Base-by-base conservation (phyloP, 2,888 invertebrate genomes). In the Eupelmus urozonus region DNA sequence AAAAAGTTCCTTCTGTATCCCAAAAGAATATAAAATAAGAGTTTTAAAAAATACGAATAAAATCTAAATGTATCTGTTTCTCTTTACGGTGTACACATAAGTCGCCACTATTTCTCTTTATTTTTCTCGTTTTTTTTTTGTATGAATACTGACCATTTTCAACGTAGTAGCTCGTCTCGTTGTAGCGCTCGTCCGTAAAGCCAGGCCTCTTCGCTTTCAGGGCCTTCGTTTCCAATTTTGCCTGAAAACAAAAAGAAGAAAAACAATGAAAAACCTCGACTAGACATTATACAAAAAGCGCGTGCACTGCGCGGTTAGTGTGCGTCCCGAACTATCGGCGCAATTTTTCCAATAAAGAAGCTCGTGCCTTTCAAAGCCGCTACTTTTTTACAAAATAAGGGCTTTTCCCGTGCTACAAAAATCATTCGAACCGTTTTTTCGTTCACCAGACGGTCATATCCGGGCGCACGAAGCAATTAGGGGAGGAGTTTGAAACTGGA, bases 121-220 rank as follows among this genome's bases (percentile, higher is more conserved):
- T n/a, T n/a, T n/a, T n/a, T n/a, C n/a, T n/a, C n/a, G n/a, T n/a
- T n/a, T n/a, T n/a, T n/a, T n/a, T n/a, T n/a, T n/a, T n/a, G n/a
- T n/a, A n/a, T n/a, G n/a, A 34, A 78, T 83, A 91, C 93, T 93
- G 90, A 97, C 97, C 96, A 92, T 97, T 97, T 92, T 98, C 97
- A 87, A 96, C 95, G 91, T 97, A 97, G 91, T 97, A 98, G 74
- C 97, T 96, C 23, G 97, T 97, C 91, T 97, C 97, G 91, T 96
- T 96, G 92, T 97, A 97, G 85, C 96, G 93, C 90, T 97, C 96
- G 91, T 97, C 96, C 49, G 96, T 96, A 91, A 96, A 96, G 83
- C 96, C 96, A 0, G 96, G 97, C 90, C 97, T 93, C 90, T 96
- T 96, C 78, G 96, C 96, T 91, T 96, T 97, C 85, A 96, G 90